These are phyloP conservation scores for Cyanistes caeruleus DNA, from an alignment of 2,113 vertebrate species.

Conservation along the genomic window DNA sequence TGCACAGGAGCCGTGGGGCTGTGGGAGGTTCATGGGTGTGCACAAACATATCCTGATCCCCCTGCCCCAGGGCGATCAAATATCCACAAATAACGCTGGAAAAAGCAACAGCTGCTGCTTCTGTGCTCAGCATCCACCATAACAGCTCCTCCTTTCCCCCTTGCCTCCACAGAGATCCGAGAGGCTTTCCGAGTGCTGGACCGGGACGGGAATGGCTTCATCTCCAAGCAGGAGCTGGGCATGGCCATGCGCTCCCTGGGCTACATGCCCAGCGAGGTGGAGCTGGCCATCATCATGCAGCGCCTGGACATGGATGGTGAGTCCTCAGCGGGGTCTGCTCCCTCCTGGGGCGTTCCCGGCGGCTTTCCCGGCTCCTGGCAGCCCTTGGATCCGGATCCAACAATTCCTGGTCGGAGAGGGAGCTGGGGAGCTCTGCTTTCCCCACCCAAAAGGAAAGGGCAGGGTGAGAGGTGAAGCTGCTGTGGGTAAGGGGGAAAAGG, in stretches of 20 bases:
- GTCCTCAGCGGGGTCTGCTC: neutral
- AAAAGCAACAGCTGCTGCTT: neutral
- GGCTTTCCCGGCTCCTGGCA: neutral
- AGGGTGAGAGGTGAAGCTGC: accelerated
- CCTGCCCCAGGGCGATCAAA: neutral
- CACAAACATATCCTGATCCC: accelerated
- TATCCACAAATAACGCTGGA: accelerated
- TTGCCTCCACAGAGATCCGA: conserved; percentile 88
- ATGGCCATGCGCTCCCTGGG: conserved; percentile 99
- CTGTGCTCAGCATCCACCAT: neutral
- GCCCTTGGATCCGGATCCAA: accelerated
- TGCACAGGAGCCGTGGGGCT: accelerated
- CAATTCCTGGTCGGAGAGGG: neutral
- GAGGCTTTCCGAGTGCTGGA: conserved; percentile 97
- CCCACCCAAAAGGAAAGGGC: neutral
- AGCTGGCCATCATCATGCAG: conserved; percentile 99
- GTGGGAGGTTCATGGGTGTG: accelerated
- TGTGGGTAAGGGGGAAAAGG: accelerated
- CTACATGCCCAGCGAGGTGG: conserved; percentile 99
- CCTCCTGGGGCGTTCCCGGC: accelerated
- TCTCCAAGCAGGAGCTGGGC: conserved; percentile 98
- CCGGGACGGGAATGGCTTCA: conserved; percentile 97
- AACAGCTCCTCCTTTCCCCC: neutral
- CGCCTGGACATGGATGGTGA: conserved; percentile 96
- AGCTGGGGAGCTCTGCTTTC: neutral